Base-by-base conservation (phyloP, 2,113 vertebrate genomes). In the Sialia sialis region DNA sequence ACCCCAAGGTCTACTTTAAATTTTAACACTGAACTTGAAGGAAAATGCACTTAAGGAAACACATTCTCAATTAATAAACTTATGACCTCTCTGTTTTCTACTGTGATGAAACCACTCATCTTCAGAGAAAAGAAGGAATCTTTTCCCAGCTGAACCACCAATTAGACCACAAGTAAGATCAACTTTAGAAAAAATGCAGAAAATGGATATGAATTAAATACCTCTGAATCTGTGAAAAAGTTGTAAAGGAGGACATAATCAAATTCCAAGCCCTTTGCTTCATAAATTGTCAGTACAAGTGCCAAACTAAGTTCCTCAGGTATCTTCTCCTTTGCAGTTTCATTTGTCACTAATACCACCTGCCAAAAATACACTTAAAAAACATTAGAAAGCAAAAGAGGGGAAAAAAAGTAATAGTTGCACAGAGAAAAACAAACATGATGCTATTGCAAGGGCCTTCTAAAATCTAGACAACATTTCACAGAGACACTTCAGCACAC, bases 171-270 rank as follows among this genome's bases (percentile, higher is more conserved):
- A 26, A 17, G 17, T 39, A 56, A 84, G 63, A 74, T 2, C 1
- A 2, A 46, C 26, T 46, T 52, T 1, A 54, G 12, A 36, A 68
- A 80, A 81, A 64, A 49, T 4, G 7, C 15, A 60, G 36, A 60
- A 87, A 76, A 81, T 5, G 1, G 9, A 0, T 52, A 80, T 60
- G 39, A 84, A 70, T 58, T 46, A 77, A 92, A 84, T 97, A 98
- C 98, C 98, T 98, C 98, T 7, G 98, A 98, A 85, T 98, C 98
- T 12, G 98, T 98, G 75, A 98, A 98, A 78, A 98, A 98, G 94
- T 98, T 98, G 85, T 98, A 98, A 76, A 98, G 97, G 25, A 98
- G 98, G 21, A 98, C 98, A 63, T 98, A 98, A 52, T 98, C 98
- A 93, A 98, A 98, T 88, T 98, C 98, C 93, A 98, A 96, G 67